A percentile compares a stretch with the other conserved stretches of the same genome.
phyloP scores from a whole-genome alignment of 2,888 invertebrate genomes.

The Polyommatus icarus region DNA sequence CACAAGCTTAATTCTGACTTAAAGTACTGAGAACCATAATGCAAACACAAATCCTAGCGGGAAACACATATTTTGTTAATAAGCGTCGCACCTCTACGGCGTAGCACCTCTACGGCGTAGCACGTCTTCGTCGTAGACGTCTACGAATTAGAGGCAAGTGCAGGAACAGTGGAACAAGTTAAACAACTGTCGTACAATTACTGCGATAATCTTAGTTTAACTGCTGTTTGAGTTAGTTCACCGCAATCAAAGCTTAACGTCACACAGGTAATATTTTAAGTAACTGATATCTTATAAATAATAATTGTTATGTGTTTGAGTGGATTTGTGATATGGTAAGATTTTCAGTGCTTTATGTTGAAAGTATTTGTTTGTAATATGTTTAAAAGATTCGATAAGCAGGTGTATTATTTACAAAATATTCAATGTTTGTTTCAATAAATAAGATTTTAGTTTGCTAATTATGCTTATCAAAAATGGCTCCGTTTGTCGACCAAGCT shows the following conservation, averaged over 20 bases:
- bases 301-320: background rate
- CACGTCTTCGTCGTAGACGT: conserved; percentile 8
- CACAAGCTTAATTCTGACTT: too few species aligned
- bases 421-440: too few species aligned
- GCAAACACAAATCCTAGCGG: background rate
- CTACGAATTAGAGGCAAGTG: conserved; percentile 18
- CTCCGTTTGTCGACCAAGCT: too few species aligned
- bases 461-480: too few species aligned
- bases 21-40: background rate
- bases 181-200: conserved; percentile 17
- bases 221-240: conserved; percentile 21
- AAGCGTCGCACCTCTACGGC: conserved; percentile 9
- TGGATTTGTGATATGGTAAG: too few species aligned
- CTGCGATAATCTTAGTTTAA: conserved; percentile 11
- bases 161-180: background rate
- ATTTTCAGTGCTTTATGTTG: too few species aligned
- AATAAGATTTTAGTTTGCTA: too few species aligned
- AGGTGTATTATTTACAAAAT: too few species aligned
- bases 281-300: background rate
- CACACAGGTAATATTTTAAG: conserved; percentile 1
- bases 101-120: conserved; percentile 14
- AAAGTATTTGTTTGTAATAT: too few species aligned
- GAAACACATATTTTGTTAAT: background rate
- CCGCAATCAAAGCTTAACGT: conserved; percentile 6
- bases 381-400: too few species aligned